Evolutionary conservation across 2,888 invertebrate species (phyloP).

Genomic region (Xanthostigma xanthostigma): DNA sequence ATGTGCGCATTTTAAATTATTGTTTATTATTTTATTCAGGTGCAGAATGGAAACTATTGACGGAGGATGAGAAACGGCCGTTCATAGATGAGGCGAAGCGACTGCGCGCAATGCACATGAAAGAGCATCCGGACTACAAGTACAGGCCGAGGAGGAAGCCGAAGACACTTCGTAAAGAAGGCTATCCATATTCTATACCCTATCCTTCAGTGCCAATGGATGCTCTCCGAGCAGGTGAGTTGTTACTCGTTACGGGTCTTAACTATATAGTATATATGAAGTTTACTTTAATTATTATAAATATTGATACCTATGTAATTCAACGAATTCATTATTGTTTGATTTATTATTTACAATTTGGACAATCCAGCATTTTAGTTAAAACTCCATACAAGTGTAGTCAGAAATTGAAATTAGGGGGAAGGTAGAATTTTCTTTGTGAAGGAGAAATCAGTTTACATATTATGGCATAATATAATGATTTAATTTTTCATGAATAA

Average conservation of each 20-base stretch:
- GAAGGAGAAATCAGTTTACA: too few species aligned
- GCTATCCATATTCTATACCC: slow-evolving; percentile 83
- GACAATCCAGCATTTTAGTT: too few species aligned
- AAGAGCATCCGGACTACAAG: slow-evolving; percentile 89
- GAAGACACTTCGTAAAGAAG: slow-evolving; percentile 76
- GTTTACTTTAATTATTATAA: too few species aligned
- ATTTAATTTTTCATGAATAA: too few species aligned
- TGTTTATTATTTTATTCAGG: slow-evolving; percentile 34
- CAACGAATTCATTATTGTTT: too few species aligned
- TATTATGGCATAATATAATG: too few species aligned
- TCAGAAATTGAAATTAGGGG: too few species aligned
- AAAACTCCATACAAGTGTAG: too few species aligned
- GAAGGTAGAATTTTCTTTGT: too few species aligned
- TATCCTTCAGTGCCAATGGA: slow-evolving; percentile 86
- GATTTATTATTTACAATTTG: too few species aligned
- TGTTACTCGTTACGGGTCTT: background rate
- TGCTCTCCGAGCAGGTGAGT: slow-evolving; percentile 70
- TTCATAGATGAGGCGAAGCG: slow-evolving; percentile 97
- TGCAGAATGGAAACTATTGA: slow-evolving; percentile 90
- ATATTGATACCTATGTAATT: too few species aligned
- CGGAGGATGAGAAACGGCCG: slow-evolving; percentile 89
- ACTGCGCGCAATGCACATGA: slow-evolving; percentile 86
- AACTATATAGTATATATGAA: too few species aligned
- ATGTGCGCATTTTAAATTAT: background rate
- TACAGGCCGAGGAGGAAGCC: slow-evolving; percentile 82